Evolutionary conservation across 1,140 invertebrate species (phyloP), one percentile per base, ranked within the genome.

Genomic region (Heliconius hermathena): DNA sequence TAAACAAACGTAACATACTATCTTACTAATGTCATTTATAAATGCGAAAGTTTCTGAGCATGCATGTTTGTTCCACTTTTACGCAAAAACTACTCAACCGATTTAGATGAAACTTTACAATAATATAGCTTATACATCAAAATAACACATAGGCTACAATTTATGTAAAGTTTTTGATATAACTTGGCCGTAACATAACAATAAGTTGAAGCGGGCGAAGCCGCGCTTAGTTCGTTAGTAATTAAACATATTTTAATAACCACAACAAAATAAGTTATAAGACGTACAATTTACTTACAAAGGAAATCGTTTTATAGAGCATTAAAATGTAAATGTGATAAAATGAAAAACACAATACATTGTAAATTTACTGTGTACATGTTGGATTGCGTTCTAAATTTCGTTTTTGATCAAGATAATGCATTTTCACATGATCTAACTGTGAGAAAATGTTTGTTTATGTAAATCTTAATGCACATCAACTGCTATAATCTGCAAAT

Each of bases 381-480:
- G 41, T 16, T 8, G 60, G 3, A 26, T 66, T 26, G 60, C 26
- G 8, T 16, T 66, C 60, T 36, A 76, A 76, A 76, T 76, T 66
- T 41, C 29, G 18, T 33, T 20, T 18, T 38, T 1, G 38, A 46
- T 70, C 57, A 76, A 49, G 57, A 76, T 76, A 70, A 20, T 46
- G 57, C 41, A 41, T 9, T 36, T 29, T 66, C 36, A 41, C 74
- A 76, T 36, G 29, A 72, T 72, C 16, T 20, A 74, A 36, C 36
- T 77, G 75, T 81, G 74, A 76, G 74, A 76, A 76, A 71, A 71
- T 26, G 46, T 33, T 41, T 33, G 29, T 11, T 66, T 66, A 66
- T 66, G 26, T 66, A 66, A 66, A 66, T 66, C 60, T 66, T 29
- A 29, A 66, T 66, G 22, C 60, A 29, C 13, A 26, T 66, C 16